Conservation (phyloP, 1,140 invertebrate species). For the Drosophila subpulchrella region DNA sequence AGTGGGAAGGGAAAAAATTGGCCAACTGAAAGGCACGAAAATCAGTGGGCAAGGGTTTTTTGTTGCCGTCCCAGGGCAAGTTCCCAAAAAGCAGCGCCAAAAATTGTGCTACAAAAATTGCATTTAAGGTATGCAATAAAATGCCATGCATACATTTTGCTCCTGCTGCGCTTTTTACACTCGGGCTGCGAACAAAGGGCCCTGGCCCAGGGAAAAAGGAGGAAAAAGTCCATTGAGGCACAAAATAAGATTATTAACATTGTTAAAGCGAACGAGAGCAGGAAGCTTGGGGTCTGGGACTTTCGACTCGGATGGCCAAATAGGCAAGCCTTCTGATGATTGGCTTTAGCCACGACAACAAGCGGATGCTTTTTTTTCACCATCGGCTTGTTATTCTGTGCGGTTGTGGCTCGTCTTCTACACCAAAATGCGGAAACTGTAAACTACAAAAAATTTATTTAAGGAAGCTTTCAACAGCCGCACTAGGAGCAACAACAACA, state of each 20-base stretch:
- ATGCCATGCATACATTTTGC: constrained; percentile 68
- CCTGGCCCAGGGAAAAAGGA: constrained; percentile 9
- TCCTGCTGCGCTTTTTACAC: constrained; percentile 28
- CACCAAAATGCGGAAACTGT: constrained; percentile 69
- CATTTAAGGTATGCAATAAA: constrained; percentile 78
- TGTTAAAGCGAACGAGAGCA: constrained; percentile 74
- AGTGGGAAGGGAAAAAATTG: constrained; percentile 35
- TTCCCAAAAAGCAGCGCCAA: constrained; percentile 32
- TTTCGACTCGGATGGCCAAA: neutral
- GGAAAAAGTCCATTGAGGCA: constrained; percentile 66
- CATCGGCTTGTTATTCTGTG: constrained; percentile 18
- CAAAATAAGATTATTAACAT: constrained; percentile 82
- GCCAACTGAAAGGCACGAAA: constrained; percentile 43
- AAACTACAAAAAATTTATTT: constrained; percentile 72
- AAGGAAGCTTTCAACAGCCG: constrained; percentile 56
- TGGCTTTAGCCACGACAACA: constrained; percentile 54
- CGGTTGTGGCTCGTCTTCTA: constrained; percentile 8
- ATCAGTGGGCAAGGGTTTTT: constrained; percentile 26
- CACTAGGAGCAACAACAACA: constrained; percentile 19
- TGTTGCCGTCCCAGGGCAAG: constrained; percentile 3
- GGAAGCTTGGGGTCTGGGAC: constrained; percentile 34
- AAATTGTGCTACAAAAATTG: constrained; percentile 68
- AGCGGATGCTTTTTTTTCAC: constrained; percentile 31
- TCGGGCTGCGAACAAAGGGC: constrained; percentile 42
- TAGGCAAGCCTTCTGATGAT: constrained; percentile 36